phyloP scores from a whole-genome alignment of 1,140 invertebrate genomes.

The Drosophila lini region DNA sequence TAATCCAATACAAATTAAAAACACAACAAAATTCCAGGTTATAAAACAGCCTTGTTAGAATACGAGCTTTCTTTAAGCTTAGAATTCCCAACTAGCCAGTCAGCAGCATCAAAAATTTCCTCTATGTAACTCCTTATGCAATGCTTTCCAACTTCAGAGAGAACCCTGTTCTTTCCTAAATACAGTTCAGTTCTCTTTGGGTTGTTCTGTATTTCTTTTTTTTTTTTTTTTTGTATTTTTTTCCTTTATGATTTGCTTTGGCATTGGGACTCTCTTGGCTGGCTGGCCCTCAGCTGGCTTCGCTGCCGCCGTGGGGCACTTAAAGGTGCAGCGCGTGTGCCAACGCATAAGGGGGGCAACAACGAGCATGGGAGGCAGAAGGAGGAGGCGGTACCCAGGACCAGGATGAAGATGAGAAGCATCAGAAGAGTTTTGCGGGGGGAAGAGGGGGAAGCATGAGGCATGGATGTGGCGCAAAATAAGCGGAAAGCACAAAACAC shows the following conservation, averaged over 20 bases:
- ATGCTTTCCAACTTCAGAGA: too few relatives aligned
- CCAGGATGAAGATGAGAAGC: constrained; percentile 18
- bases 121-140: rapidly evolving
- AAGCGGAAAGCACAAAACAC: constrained; percentile 82
- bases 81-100: background rate
- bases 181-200: constrained; percentile 41
- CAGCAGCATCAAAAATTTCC: background rate
- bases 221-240: constrained; percentile 19
- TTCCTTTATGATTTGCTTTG: constrained; percentile 34
- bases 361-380: constrained; percentile 4
- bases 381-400: constrained; percentile 24
- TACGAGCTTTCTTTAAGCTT: background rate
- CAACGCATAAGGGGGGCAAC: constrained; percentile 58
- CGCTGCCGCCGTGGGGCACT: constrained; percentile 56
- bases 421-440: background rate
- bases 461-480: constrained; percentile 63
- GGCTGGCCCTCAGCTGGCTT: constrained; percentile 27
- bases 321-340: constrained; percentile 82
- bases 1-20: background rate
- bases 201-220: constrained; percentile 11
- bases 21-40: background rate
- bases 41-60: background rate
- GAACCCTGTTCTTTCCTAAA: constrained; percentile 11
- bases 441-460: constrained; percentile 3
- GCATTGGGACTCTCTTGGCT: constrained; percentile 29